phyloP scores from a whole-genome alignment of 1,140 invertebrate species.

The Ostrea denselamellosa region DNA sequence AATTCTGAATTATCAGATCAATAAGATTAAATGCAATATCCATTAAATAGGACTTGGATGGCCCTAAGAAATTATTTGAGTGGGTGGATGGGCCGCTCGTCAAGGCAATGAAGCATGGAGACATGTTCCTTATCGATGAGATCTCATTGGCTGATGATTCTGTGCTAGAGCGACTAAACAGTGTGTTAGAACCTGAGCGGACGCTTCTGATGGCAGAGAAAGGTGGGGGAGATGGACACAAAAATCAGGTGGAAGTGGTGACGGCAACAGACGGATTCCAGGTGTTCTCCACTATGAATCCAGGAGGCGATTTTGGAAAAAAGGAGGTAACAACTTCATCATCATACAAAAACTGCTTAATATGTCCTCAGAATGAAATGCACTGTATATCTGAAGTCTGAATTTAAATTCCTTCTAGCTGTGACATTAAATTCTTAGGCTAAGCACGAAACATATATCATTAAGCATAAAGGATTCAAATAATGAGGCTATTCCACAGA shows the following conservation, averaged over 20 bases:
- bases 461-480: too few species aligned
- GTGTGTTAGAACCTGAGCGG: constrained; percentile 95
- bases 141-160: constrained; percentile 99
- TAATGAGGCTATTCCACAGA: too few species aligned
- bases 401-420: too few species aligned
- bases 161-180: constrained; percentile 98
- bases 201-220: constrained; percentile 95
- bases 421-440: too few species aligned
- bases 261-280: constrained; percentile 89
- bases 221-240: constrained; percentile 68
- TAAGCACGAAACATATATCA: too few species aligned
- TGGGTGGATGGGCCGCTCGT: constrained; percentile 99
- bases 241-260: constrained; percentile 71
- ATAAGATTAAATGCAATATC: too few species aligned
- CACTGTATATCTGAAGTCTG: too few species aligned
- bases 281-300: constrained; percentile 99
- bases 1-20: too few species aligned
- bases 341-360: background rate
- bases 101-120: constrained; percentile 91
- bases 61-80: constrained; percentile 88
- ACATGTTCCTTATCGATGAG: constrained; percentile 97
- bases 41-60: background rate
- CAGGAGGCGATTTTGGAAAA: constrained; percentile 99
- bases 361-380: too few species aligned
- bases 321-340: constrained; percentile 87